Evolutionary conservation across 2,113 vertebrate genomes (phyloP).

Genomic region (Aptenodytes patagonicus): DNA sequence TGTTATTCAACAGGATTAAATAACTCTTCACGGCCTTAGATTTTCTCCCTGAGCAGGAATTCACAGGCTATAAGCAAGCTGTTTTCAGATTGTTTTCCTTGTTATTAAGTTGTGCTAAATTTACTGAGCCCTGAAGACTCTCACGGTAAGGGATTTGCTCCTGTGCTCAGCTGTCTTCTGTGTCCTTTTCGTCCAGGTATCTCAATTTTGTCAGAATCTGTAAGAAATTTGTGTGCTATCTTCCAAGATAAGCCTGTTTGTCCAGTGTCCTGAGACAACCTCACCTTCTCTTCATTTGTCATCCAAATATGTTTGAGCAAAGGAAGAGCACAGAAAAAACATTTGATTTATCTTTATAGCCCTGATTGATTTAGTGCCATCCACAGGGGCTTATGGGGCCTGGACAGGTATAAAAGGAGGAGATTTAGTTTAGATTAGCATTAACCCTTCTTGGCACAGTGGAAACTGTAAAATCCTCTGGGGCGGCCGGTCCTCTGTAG

Average conservation of each 20-base stretch:
- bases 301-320: neutral
- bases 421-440: neutral
- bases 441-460: neutral
- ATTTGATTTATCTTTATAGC: neutral
- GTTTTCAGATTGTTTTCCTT: constrained; percentile 4
- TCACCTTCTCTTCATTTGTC: neutral
- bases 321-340: neutral
- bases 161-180: neutral
- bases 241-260: neutral
- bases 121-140: neutral
- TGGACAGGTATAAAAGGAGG: neutral
- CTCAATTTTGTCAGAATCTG: neutral
- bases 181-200: neutral
- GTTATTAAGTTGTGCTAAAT: neutral
- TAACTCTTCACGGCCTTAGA: neutral
- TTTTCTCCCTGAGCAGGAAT: neutral
- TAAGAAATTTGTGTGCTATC: neutral
- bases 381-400: neutral
- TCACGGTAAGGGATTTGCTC: neutral
- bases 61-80: neutral
- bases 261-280: neutral
- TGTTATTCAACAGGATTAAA: neutral
- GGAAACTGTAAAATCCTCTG: neutral
- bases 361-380: neutral
- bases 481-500: neutral